phyloP scores from a whole-genome alignment of 2,888 invertebrate species.

The Yponomeuta sedellus region DNA sequence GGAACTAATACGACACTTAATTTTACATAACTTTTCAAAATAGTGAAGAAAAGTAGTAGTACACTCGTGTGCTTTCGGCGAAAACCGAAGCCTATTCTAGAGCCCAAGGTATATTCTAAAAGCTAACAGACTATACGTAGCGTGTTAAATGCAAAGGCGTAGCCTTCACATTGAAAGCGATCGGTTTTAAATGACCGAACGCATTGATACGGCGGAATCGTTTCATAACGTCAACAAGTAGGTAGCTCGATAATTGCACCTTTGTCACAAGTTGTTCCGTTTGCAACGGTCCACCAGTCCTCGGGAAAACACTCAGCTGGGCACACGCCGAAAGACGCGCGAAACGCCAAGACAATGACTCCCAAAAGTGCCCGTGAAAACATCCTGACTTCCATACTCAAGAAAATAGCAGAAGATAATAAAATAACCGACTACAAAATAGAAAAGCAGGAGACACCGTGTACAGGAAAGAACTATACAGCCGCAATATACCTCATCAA shows the following conservation, averaged over 20 bases:
- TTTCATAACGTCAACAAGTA: not conserved
- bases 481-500: slow-evolving; percentile 15
- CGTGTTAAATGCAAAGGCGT: not conserved
- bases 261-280: not conserved
- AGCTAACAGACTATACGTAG: not conserved
- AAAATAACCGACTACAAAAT: slow-evolving; percentile 11
- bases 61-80: no score
- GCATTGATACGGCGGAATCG: not conserved
- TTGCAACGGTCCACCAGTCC: slow-evolving; percentile 3
- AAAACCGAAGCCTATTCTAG: no score
- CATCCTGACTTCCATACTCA: slow-evolving; percentile 8
- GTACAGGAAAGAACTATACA: slow-evolving; percentile 18
- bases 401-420: slow-evolving; percentile 15
- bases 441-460: slow-evolving; percentile 12
- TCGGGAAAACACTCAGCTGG: not conserved
- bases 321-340: not conserved
- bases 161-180: not conserved
- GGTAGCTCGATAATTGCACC: not conserved
- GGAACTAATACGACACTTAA: no score
- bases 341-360: not conserved
- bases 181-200: not conserved
- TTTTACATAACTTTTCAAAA: no score
- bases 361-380: slow-evolving; percentile 7
- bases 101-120: not conserved
- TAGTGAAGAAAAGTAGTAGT: no score